Evolutionary conservation across 35 echinoderm and acorn worm genomes (phyloP).

Genomic region (Lytechinus variegatus): DNA sequence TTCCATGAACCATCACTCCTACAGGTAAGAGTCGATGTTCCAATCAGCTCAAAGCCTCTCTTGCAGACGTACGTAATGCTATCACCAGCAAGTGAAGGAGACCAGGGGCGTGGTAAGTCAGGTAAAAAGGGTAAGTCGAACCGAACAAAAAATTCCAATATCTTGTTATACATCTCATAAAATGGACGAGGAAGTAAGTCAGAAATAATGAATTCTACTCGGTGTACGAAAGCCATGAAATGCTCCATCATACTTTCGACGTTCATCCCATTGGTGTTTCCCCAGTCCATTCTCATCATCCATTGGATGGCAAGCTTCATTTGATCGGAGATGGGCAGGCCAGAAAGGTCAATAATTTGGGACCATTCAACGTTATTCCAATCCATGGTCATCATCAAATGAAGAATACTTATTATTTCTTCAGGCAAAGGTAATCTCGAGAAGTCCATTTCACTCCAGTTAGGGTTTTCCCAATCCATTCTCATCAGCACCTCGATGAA

Average conservation of each 20-base stretch:
- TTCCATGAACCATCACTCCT: constrained; percentile 43
- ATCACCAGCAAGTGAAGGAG: constrained; percentile 46
- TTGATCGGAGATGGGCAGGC: constrained; percentile 18
- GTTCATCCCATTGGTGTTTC: background rate
- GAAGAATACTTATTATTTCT: background rate
- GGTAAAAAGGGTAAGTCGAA: background rate
- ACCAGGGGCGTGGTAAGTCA: background rate
- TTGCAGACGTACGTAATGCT: constrained; percentile 37
- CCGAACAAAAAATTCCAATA: background rate
- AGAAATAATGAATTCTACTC: background rate
- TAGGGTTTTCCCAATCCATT: background rate
- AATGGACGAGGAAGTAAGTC: background rate
- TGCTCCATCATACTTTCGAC: background rate
- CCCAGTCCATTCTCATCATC: constrained; percentile 28
- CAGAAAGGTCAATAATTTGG: constrained; percentile 24
- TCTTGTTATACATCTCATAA: background rate
- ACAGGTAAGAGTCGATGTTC: constrained; percentile 49
- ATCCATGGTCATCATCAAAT: constrained; percentile 7
- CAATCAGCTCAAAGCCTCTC: constrained; percentile 53
- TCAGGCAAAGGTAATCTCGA: background rate
- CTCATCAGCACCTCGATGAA: background rate
- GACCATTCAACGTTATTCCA: constrained; percentile 32
- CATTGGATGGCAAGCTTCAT: background rate
- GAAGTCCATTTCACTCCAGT: constrained; percentile 31
- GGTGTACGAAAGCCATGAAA: background rate